Evolutionary conservation across 2,113 vertebrate species (phyloP).

Genomic region (Dolichotis patagonum): DNA sequence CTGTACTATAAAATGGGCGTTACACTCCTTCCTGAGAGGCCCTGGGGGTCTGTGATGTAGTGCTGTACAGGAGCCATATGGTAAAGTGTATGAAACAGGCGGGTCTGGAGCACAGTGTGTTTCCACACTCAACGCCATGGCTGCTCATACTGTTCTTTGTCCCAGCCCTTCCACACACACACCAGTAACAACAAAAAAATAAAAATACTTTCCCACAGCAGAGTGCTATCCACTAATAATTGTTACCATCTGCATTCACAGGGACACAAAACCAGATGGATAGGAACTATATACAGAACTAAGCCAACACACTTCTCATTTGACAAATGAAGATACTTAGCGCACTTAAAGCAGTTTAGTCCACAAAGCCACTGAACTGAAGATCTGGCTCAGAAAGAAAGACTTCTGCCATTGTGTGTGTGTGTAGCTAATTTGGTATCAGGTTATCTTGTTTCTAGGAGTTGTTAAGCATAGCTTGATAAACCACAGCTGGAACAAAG

Average conservation of each 20-base stretch:
- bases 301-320: not conserved
- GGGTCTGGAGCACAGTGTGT: not conserved
- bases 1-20: not conserved
- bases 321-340: not conserved
- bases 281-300: not conserved
- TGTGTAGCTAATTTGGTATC: not conserved
- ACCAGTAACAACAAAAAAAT: not conserved
- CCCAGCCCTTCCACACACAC: not conserved
- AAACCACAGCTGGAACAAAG: not conserved
- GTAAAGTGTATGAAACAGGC: not conserved
- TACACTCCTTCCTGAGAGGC: not conserved
- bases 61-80: not conserved
- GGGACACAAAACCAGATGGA: not conserved
- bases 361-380: not conserved
- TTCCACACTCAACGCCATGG: not conserved
- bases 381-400: not conserved
- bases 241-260: not conserved
- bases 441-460: not conserved
- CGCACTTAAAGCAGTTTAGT: not conserved
- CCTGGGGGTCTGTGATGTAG: too few relatives aligned
- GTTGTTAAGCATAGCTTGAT: not conserved
- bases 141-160: not conserved
- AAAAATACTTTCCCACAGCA: not conserved
- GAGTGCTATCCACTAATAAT: not conserved
- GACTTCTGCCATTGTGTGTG: not conserved